Evolutionary conservation across 2,797 vertebrate species (phyloP), one percentile per base, ranked within the genome.

Genomic region (Loriculus beryllinus): DNA sequence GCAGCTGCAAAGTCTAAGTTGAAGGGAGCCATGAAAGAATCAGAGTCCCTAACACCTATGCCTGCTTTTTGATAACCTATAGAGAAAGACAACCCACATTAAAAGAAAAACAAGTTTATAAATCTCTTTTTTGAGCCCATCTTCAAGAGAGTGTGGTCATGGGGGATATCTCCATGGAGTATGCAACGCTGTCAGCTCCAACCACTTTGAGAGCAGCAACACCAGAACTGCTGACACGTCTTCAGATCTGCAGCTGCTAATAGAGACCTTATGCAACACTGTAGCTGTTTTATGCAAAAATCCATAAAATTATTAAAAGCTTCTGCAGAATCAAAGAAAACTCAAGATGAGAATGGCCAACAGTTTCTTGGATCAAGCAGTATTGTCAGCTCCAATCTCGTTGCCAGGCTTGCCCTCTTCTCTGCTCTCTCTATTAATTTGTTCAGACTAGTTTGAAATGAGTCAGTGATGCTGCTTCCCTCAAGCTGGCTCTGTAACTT

Each of bases 221-320:
- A 28, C 51, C 63, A 54, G 84, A 88, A 87, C 33, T 83, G 77
- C 76, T 86, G 86, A 95, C 92, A 86, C 2, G 4, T 92, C 69
- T 91, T 96, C 84, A 82, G 86, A 89, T 35, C 25, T 71, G 40
- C 54, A 89, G 76, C 72, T 92, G 86, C 51, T 95, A 92, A 95
- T 83, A 65, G 62, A 91, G 91, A 94, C 69, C 92, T 96, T 95
- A 94, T 84, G 89, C 82, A 89, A 95, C 81, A 70, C 74, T 77
- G 67, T 88, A 84, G 63, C 65, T 76, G 51, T 85, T 95, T 93
- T 68, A 95, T 95, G 91, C 86, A 97, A 94, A 95, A 90, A 85
- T 86, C 63, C 69, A 86, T 95, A 95, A 92, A 97, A 86, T 95
- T 97, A 92, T 96, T 96, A 91, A 97, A 95, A 95, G 75, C 88